Base-by-base conservation (phyloP, 1,140 invertebrate species). In the Micrasema minimum region DNA sequence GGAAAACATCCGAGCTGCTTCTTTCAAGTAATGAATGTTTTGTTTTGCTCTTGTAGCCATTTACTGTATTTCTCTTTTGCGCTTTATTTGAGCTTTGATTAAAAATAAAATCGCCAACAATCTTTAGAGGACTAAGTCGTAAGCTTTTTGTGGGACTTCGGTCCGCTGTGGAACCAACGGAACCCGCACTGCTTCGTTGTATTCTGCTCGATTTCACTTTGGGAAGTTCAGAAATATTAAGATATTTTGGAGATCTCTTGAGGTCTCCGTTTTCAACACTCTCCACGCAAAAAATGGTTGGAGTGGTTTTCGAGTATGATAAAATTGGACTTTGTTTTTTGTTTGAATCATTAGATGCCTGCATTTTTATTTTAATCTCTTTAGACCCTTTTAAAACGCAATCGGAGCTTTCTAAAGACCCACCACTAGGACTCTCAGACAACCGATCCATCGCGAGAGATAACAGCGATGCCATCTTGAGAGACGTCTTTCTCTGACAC, bases 91-190 rank as follows among this genome's bases (percentile, higher is more conserved):
- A 45, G 1, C 64, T 51, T 64, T 74, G 61, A 67, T 70, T 70
- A 20, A 74, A 71, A 20, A 74, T 26, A 23, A 71, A 74, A 26
- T 71, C 66, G 6, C 65, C 65, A 9, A 74, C 65, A 41, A 71
- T 74, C 53, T 67, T 71, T 35, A 74, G 67, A 6, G 72, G 72
- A 41, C 72, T 74, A 7, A 71, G 53, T 20, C 43, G 55, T 45
- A 69, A 22, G 41, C 46, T 72, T 35, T 69, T 74, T 11, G 72
- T 65, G n/a, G 72, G 69, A 64, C 72, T 74, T 38, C 45, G 43
- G 0, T 55, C 45, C 31, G 45, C 62, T 10, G 55, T 26, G 26
- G 65, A 67, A 48, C 35, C 41, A 9, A 64, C 41, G 0, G 66
- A 64, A 53, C 45, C 35, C 6, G 26, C 66, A 10, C 48, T 43